Percentiles rank a stretch among this genome's conserved stretches.
These are phyloP conservation scores for Sterrhoptilus dennistouni DNA, from an alignment of 2,113 vertebrate species.

Conservation along the genomic window DNA sequence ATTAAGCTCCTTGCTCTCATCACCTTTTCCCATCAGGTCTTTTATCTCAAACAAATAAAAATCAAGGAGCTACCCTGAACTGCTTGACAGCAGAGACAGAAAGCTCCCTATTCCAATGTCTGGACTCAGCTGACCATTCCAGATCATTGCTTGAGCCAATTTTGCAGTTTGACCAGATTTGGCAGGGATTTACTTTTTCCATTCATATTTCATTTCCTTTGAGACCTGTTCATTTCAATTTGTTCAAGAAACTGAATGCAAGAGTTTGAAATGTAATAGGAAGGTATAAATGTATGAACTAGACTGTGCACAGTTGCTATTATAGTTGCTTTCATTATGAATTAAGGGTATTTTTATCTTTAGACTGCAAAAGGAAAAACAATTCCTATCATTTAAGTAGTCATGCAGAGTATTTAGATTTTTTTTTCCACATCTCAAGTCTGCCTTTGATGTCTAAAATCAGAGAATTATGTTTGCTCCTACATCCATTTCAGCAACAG, in stretches of 20 bases:
- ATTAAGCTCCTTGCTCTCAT: neutral
- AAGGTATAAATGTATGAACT: neutral
- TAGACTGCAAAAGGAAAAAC: neutral
- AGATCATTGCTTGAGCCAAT: neutral
- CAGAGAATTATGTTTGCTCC: neutral
- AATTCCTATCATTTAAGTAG: neutral
- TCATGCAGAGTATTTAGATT: neutral
- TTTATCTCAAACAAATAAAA: neutral
- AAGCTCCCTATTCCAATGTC: neutral
- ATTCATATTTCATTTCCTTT: conserved; percentile 67
- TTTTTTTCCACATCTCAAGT: neutral
- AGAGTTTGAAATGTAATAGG: neutral
- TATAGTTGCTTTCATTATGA: neutral
- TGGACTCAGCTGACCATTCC: neutral
- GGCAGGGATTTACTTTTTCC: conserved; percentile 63
- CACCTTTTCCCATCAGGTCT: neutral
- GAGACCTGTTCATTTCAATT: conserved; percentile 31
- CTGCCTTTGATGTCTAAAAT: neutral
- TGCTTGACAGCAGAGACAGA: neutral
- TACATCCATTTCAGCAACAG: neutral
- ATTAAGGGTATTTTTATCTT: conserved; percentile 4
- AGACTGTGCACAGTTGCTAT: neutral
- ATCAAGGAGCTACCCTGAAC: neutral
- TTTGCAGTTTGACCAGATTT: neutral
- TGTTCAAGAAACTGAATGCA: conserved; percentile 10